Conservation (phyloP, 2,888 invertebrate species). For the Lepidocyrtinus sp. region DNA sequence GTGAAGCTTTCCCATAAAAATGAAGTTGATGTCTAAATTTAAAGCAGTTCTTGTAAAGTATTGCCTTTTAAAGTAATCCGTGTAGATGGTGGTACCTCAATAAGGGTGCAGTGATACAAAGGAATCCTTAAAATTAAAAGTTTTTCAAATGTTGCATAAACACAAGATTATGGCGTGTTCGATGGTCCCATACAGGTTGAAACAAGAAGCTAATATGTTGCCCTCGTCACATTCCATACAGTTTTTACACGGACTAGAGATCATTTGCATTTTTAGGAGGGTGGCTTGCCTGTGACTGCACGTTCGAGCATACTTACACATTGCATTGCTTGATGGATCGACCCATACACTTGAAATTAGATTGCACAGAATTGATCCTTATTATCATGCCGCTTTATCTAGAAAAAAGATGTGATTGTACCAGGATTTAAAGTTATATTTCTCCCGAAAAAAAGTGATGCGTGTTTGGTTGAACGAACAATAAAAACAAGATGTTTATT, state of each 20-base stretch:
- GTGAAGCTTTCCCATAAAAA: neutral
- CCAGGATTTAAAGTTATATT: constrained; percentile 42
- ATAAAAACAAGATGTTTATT: constrained; percentile 13
- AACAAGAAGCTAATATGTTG: neutral
- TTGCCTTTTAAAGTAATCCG: no score
- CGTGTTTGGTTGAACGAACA: neutral
- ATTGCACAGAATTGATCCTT: neutral
- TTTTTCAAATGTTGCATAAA: neutral
- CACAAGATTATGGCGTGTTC: neutral
- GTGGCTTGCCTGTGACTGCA: neutral
- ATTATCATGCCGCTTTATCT: constrained; percentile 11
- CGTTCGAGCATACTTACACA: neutral
- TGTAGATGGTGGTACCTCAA: no score
- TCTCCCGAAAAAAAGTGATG: constrained; percentile 6
- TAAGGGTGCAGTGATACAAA: constrained; percentile 1
- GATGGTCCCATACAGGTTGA: neutral
- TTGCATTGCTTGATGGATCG: neutral
- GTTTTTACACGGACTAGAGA: neutral
- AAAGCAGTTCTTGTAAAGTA: no score
- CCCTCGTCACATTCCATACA: neutral
- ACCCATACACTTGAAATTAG: neutral
- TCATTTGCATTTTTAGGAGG: constrained; percentile 9
- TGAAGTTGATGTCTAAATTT: neutral
- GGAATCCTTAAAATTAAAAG: constrained; percentile 7
- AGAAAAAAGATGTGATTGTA: constrained; percentile 37